phyloP scores from a whole-genome alignment of 1,140 invertebrate species.

The Bombus waltoni region DNA sequence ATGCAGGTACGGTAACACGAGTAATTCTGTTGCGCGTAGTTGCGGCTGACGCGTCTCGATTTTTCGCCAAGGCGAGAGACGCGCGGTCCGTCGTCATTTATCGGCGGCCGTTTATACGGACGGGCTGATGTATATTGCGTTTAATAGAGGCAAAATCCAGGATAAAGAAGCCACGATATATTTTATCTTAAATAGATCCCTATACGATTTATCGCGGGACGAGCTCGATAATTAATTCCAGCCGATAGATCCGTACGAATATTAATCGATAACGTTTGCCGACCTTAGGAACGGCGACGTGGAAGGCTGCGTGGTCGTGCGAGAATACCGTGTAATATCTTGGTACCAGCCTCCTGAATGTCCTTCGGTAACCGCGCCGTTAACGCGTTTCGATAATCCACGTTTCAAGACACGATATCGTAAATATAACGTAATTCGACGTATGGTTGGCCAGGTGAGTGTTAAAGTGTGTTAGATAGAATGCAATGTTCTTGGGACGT shows the following conservation, averaged over 20 bases:
- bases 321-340: not conserved
- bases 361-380: not conserved
- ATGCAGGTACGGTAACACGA: slow-evolving; percentile 54
- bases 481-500: not conserved
- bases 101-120: slow-evolving; percentile 27
- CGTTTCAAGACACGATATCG: not conserved
- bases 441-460: not conserved
- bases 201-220: not conserved
- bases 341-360: not conserved
- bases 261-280: slow-evolving; percentile 26
- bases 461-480: no score
- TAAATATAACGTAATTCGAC: not conserved
- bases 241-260: slow-evolving; percentile 11
- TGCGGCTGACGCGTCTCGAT: slow-evolving; percentile 17
- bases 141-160: slow-evolving; percentile 34
- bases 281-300: not conserved
- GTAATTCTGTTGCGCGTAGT: slow-evolving; percentile 52
- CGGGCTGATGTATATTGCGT: slow-evolving; percentile 28
- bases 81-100: slow-evolving; percentile 33
- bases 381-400: not conserved
- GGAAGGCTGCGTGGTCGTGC: not conserved
- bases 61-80: slow-evolving; percentile 28
- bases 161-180: slow-evolving; percentile 12
- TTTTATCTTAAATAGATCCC: slow-evolving; percentile 59
- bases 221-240: slow-evolving; percentile 42